Base-by-base conservation (phyloP, 2,113 vertebrate genomes). In the Alectura lathami region DNA sequence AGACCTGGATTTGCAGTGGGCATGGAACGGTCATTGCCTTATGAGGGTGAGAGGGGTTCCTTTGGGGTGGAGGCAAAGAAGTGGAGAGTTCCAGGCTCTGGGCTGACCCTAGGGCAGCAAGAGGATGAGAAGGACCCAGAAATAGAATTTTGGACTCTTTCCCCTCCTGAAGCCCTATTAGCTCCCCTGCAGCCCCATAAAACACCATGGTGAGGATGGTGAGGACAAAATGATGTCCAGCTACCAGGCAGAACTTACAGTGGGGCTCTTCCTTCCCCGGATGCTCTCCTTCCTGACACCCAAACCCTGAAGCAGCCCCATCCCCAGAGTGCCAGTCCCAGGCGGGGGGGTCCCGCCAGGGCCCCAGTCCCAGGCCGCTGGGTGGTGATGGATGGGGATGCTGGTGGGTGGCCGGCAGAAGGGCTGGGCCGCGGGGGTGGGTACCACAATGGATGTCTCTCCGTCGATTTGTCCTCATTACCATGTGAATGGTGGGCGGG, bases 401-500 rank as follows among this genome's bases (percentile, higher is more conserved):
- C 62, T 47, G 64, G 92, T 96, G 95, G 97, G 97, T 96, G 96
- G 94, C 89, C 94, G 45, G 89, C 90, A 95, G 97, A 95, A 93
- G 91, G 95, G 59, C 74, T 5, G 5, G 77, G 67, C 66, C 89
- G 87, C 51, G 53, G 54, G 43, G 64, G 59, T n/a, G 59, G 13
- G 48, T 83, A 48, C 83, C 48, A 97, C 97, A 97, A 97, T 96
- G 67, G 91, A 78, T 91, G 57, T 88, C 63, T 72, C 93, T 86
- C 70, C 88, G 92, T 94, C 94, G 95, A 94, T 97, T 96, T 97
- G 86, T 93, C 67, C 74, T 88, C 80, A 80, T 97, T 96, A 89
- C 59, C 97, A 96, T 97, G 59, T 90, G 84, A 97, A 97, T 96
- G 67, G 89, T 69, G 83, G 62, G 88, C 34, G 77, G 88, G 90